Evolutionary conservation across 2,797 vertebrate species (phyloP).

Genomic region (Brotula barbata): DNA sequence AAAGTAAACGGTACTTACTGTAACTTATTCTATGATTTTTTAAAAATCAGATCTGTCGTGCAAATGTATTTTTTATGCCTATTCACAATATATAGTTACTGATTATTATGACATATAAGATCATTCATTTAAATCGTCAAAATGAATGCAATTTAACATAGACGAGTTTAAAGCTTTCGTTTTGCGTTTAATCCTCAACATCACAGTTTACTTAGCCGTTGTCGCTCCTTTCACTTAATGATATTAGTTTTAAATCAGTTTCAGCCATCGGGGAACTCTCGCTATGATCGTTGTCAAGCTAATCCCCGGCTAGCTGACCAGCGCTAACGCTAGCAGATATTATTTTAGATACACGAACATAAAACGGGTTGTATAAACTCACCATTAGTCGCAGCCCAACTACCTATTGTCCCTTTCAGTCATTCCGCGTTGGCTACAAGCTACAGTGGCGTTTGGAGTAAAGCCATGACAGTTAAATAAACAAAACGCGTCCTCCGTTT

Average conservation of each 20-base stretch:
- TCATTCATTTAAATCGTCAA: too few relatives aligned
- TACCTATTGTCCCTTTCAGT: slow-evolving; percentile 7
- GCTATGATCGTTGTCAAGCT: background rate
- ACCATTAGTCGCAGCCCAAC: slow-evolving; percentile 46
- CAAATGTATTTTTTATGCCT: too few relatives aligned
- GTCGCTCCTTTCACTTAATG: too few relatives aligned
- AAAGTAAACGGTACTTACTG: too few relatives aligned
- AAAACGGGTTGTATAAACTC: background rate
- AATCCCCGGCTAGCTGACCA: slow-evolving; percentile 2
- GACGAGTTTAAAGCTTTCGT: too few relatives aligned
- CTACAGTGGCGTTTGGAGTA: background rate
- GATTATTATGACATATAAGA: too few relatives aligned
- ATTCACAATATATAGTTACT: too few relatives aligned
- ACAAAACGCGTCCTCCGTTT: background rate
- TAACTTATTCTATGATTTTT: too few relatives aligned
- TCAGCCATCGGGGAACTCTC: background rate
- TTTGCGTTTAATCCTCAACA: too few relatives aligned
- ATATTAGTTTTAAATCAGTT: background rate
- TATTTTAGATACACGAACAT: background rate
- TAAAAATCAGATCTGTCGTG: too few relatives aligned
- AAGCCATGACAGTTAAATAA: slow-evolving; percentile 11
- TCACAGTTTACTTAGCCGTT: too few relatives aligned
- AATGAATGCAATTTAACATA: too few relatives aligned
- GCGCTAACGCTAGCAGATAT: slow-evolving; percentile 18
- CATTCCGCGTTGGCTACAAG: slow-evolving; percentile 23